Base-by-base conservation (phyloP, 2,113 vertebrate species). In the Dicerorhinus sumatrensis region DNA sequence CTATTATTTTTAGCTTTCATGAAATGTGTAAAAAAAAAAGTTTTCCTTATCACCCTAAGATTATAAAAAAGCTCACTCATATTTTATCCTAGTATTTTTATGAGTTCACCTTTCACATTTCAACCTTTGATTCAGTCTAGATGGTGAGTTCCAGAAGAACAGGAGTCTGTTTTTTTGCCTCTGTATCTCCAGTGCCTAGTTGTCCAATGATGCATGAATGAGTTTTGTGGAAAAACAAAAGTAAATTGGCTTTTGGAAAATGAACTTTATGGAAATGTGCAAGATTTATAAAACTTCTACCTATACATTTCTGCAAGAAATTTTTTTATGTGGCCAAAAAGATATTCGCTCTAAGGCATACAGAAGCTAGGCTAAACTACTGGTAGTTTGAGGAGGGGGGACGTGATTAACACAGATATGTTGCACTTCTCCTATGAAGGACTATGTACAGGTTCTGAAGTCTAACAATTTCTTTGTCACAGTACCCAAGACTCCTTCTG, bases 1-100 rank as follows among this genome's bases (percentile, higher is more conserved):
- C 63, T 84, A 79, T 80, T 85, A 90, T 79, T 90, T 94, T 91
- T 72, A 85, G 48, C 27, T 75, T 83, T 85, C 36, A 60, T 58
- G n/a, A 77, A 70, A 77, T 70, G 58, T 76, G 20, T 54, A 27
- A 54, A 96, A 79, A 60, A 42, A 42, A 51, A 51, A 25, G 14
- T 21, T 79, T 72, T 79, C 6, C 14, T 83, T 90, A 79, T 54
- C 33, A 58, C 18, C 0, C 6, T 92, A 42, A 65, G 36, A 89
- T 93, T 93, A 65, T 73, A 25, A 80, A 95, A 70, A 72, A 51
- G 16, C 62, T 73, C 31, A 21, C 14, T 89, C 1, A n/a, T 23
- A 69, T 88, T 77, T 88, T 84, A 75, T 65, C 51, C 29, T 63
- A 72, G 36, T 48, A 25, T 67, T 93, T 95, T 85, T 56, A 92